A percentile compares a stretch with the other conserved stretches of the same genome.
phyloP scores from a whole-genome alignment of 2,113 vertebrate species.

The Apeltes quadracus region DNA sequence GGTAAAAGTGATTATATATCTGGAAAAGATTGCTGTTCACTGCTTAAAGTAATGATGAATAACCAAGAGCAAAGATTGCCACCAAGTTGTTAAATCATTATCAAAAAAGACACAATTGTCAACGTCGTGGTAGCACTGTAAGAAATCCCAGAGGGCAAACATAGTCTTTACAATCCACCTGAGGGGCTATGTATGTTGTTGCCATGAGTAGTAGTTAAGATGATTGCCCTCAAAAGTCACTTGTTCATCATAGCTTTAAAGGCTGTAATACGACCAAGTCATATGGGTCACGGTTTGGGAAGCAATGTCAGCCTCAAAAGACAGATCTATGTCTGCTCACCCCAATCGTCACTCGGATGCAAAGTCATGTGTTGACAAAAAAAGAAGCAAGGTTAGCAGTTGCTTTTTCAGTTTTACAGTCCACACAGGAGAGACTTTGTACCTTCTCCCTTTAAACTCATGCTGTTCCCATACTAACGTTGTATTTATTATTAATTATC shows the following conservation, averaged over 20 bases:
- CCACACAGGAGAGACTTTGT: neutral
- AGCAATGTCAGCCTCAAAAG: slow-evolving; percentile 6
- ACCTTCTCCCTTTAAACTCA: slow-evolving; percentile 13
- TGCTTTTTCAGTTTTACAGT: slow-evolving; percentile 8
- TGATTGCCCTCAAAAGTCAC: neutral
- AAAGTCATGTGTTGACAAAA: slow-evolving; percentile 29
- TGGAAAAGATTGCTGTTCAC: neutral
- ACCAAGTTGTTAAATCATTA: too few relatives aligned
- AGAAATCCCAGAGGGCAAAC: neutral
- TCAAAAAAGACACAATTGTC: neutral
- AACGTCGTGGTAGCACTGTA: neutral
- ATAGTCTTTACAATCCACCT: neutral
- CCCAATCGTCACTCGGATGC: slow-evolving; percentile 12
- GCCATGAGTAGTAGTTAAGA: neutral
- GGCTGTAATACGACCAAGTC: neutral
- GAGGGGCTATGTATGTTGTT: neutral
- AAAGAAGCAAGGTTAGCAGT: slow-evolving; percentile 18
- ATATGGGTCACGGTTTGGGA: neutral
- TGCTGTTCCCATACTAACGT: neutral
- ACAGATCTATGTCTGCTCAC: slow-evolving; percentile 13
- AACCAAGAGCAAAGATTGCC: too few relatives aligned
- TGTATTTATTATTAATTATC: neutral
- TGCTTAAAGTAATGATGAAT: neutral
- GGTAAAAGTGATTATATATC: neutral
- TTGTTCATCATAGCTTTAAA: too few relatives aligned